Conservation (phyloP, 2,797 vertebrate species). For the Pseudomugil tenellus region DNA sequence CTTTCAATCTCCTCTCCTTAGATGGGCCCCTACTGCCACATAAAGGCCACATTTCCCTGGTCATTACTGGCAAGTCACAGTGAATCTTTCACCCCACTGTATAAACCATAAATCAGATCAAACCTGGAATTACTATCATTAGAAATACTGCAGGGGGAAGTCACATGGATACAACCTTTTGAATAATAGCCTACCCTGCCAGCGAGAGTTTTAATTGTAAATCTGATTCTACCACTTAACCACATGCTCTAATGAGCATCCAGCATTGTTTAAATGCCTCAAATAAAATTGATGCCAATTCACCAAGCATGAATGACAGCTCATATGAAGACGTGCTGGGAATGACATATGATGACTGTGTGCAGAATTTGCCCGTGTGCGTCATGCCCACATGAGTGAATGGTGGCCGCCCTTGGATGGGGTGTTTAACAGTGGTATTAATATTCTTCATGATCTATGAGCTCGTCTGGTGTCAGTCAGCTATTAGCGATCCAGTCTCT, state of each 20-base stretch:
- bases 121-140: conserved; percentile 72
- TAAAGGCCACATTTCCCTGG: conserved; percentile 79
- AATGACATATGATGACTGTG: conserved; percentile 65
- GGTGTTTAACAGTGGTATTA: conserved; percentile 80
- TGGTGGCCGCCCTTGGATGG: conserved; percentile 61
- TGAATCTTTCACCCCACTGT: conserved; percentile 72
- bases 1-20: conserved; percentile 68
- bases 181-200: conserved; percentile 65
- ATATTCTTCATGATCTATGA: conserved; percentile 83
- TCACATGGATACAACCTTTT: conserved; percentile 66
- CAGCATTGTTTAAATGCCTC: conserved; percentile 77
- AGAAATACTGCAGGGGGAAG: conserved; percentile 58
- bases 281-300: conserved; percentile 80
- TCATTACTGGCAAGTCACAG: conserved; percentile 75
- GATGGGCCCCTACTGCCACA: conserved; percentile 61
- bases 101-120: conserved; percentile 69
- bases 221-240: conserved; percentile 73
- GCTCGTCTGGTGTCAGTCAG: conserved; percentile 80
- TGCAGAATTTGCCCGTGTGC: conserved; percentile 25
- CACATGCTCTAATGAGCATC: conserved; percentile 72
- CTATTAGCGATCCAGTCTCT: conserved; percentile 73
- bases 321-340: conserved; percentile 70
- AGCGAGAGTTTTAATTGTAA: conserved; percentile 75
- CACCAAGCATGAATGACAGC: conserved; percentile 79
- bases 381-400: conserved; percentile 32